These are phyloP conservation scores for Chloroclysta siterata DNA, from an alignment of 2,888 invertebrate genomes.

Conservation along the genomic window DNA sequence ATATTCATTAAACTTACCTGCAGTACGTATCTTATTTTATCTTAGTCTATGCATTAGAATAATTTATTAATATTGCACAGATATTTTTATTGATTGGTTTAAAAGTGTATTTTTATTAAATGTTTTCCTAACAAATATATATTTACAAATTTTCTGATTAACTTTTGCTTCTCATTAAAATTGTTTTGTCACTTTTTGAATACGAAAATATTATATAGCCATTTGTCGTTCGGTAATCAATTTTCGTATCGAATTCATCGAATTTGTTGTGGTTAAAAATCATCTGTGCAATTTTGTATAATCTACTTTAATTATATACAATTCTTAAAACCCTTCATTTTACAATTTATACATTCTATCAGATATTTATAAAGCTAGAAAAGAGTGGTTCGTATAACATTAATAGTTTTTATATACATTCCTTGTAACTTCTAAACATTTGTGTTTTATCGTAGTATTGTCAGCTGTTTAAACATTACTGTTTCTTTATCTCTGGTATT, in stretches of 20 bases:
- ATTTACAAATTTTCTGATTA: too few relatives aligned
- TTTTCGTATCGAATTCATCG: not conserved
- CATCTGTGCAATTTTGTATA: constrained; percentile 36
- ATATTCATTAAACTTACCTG: constrained; percentile 53
- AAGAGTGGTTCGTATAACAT: constrained; percentile 79
- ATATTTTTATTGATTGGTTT: constrained; percentile 30
- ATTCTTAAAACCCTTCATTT: constrained; percentile 48
- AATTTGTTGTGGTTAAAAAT: constrained; percentile 5
- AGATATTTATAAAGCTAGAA: constrained; percentile 65
- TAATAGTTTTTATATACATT: constrained; percentile 64
- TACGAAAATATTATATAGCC: constrained; percentile 14
- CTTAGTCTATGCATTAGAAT: constrained; percentile 19
- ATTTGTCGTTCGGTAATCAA: not conserved
- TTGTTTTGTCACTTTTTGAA: constrained; percentile 10
- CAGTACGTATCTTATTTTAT: constrained; percentile 45
- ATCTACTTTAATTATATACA: constrained; percentile 63
- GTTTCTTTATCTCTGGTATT: constrained; percentile 54
- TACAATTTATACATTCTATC: constrained; percentile 74
- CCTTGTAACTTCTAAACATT: constrained; percentile 61
- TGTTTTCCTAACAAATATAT: too few relatives aligned
- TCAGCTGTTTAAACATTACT: constrained; percentile 80
- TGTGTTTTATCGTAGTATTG: constrained; percentile 81
- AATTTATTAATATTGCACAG: constrained; percentile 25
- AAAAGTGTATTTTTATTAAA: not conserved
- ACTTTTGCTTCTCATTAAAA: constrained; percentile 7